Conservation (phyloP, 2,797 vertebrate genomes). For the Artibeus jamaicensis region DNA sequence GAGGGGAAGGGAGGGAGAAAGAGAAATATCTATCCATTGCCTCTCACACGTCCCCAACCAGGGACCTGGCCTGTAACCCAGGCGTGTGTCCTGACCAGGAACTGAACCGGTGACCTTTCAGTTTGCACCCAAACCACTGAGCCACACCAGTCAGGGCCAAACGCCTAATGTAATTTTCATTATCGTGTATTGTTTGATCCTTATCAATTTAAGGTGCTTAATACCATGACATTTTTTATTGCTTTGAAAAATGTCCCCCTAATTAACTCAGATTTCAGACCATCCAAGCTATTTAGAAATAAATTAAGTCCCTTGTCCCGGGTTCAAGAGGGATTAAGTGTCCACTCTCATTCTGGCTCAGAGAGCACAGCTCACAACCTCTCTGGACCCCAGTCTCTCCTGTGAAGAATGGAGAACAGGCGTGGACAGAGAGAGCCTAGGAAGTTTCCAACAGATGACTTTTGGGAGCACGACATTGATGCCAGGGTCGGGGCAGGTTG, state of each 20-base stretch:
- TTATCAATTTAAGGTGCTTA: not conserved
- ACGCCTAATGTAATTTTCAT: not conserved
- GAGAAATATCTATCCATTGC: not conserved
- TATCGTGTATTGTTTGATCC: not conserved
- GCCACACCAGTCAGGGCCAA: not conserved
- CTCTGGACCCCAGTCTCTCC: not conserved
- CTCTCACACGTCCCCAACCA: not conserved
- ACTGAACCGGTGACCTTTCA: not conserved
- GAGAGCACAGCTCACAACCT: not conserved
- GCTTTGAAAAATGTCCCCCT: not conserved
- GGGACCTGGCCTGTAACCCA: not conserved
- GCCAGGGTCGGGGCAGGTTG: rapidly evolving
- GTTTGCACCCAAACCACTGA: not conserved
- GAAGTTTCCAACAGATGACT: not conserved
- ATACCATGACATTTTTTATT: not conserved
- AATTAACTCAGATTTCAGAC: not conserved
- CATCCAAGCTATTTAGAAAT: not conserved
- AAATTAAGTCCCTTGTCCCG: not conserved
- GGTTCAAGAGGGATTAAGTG: not conserved
- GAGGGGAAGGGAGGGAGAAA: not conserved
- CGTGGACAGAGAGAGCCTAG: not conserved
- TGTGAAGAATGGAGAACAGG: not conserved
- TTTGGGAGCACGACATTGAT: not conserved
- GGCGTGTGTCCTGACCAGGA: not conserved
- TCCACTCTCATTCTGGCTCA: not conserved